phyloP scores from a whole-genome alignment of 2,113 vertebrate species.

The Paramisgurnus dabryanus region DNA sequence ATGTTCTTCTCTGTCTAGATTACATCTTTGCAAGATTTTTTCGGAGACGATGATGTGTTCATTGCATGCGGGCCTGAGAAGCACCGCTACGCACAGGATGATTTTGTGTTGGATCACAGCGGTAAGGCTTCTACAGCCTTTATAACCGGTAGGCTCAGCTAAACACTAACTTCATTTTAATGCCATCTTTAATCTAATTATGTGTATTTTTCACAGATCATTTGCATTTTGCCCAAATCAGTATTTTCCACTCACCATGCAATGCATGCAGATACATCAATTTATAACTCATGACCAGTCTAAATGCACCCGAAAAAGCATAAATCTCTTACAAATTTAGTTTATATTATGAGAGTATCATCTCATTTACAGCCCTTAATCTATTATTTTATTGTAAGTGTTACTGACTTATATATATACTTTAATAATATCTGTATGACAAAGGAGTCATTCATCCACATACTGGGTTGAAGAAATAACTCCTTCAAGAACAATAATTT shows the following conservation, averaged over 20 bases:
- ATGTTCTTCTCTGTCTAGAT: conserved; percentile 73
- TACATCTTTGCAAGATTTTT: conserved; percentile 94
- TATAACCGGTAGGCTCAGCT: conserved; percentile 71
- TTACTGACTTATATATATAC: background rate
- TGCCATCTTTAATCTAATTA: background rate
- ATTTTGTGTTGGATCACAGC: conserved; percentile 95
- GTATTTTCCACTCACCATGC: no score
- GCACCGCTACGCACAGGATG: conserved; percentile 93
- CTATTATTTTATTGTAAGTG: background rate
- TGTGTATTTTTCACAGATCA: no score
- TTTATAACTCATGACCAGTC: background rate
- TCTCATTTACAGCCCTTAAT: background rate
- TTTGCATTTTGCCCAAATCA: background rate
- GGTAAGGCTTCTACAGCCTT: conserved; percentile 82
- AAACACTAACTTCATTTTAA: conserved; percentile 60
- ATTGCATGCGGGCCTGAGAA: conserved; percentile 97
- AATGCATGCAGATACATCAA: background rate
- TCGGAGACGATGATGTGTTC: conserved; percentile 97
- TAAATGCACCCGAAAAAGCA: background rate
- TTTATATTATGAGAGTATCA: background rate
- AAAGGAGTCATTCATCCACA: background rate
- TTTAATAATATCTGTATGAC: background rate
- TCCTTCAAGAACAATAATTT: background rate
- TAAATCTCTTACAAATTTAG: background rate
- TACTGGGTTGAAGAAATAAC: background rate